Evolutionary conservation across 2,888 invertebrate genomes (phyloP), one percentile per base, ranked within the genome.

Genomic region (Nineta flava): DNA sequence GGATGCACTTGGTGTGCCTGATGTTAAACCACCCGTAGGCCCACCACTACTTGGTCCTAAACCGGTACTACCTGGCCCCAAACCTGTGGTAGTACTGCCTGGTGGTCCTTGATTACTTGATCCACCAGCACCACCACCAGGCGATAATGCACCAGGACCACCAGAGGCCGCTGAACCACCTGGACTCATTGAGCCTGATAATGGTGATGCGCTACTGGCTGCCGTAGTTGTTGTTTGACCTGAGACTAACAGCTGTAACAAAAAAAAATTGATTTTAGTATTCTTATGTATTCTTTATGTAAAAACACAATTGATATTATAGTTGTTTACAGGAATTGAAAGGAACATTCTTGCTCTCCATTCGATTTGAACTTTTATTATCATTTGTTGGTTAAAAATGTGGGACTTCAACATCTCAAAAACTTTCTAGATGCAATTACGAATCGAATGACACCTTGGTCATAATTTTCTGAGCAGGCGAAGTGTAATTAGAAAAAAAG

Each of bases 141-240:
- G 74, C 34, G 61, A 61, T 43, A 60, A 57, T 15, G 61, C 60
- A 50, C 62, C 57, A 13, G 31, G 15, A 50, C 68, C 61, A 55
- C 68, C 66, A 53, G 72, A 65, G 6, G 45, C 44, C 7, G 74
- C 59, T 40, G 58, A 65, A 51, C 79, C 81, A 54, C 82, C 81
- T 45, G 83, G 82, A 58, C 80, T 80, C 56, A 82, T 72, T 53
- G 86, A 84, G 54, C 81, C 79, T 62, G 83, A 78, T 54, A 82
- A 79, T 50, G 84, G 85, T 58, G 86, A 85, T 56, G 84, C 83
- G 63, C 83, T 82, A 60, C 82, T 77, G 60, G 78, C 76, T 59
- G 79, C 79, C 60, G 76, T 74, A 62, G 83, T 81, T 54, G 76
- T 72, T 66, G 82, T 81, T 71, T 83, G 83, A 63, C 81, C 81